phyloP scores from a whole-genome alignment of 2,797 vertebrate species.

The Allobates femoralis region DNA sequence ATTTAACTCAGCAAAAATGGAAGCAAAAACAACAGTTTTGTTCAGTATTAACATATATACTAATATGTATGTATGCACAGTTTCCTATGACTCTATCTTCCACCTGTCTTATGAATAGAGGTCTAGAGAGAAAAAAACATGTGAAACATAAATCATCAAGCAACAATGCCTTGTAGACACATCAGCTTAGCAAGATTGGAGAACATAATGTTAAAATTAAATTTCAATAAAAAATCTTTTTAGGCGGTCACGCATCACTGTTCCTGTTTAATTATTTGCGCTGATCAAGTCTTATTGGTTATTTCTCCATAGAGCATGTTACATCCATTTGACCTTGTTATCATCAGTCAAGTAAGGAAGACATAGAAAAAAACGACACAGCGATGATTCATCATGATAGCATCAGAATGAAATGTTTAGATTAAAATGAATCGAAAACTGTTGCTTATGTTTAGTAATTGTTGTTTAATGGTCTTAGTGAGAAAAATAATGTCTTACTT shows the following conservation, averaged over 20 bases:
- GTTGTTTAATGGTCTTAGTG: not conserved
- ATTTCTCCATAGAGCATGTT: slow-evolving; percentile 18
- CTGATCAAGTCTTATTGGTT: not conserved
- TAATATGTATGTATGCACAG: too few species aligned
- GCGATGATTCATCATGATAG: not conserved
- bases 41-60: too few species aligned
- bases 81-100: too few species aligned
- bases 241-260: not conserved
- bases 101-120: not conserved
- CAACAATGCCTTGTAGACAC: not conserved
- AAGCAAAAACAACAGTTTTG: too few species aligned
- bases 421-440: not conserved
- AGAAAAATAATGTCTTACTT: not conserved
- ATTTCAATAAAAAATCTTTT: slow-evolving; percentile 3
- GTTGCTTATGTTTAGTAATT: not conserved
- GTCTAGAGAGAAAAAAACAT: not conserved
- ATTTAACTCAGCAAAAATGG: not conserved
- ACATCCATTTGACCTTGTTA: slow-evolving; percentile 17
- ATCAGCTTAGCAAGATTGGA: not conserved
- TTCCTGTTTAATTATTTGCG: slow-evolving; percentile 17
- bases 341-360: not conserved
- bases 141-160: not conserved
- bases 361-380: not conserved
- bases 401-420: not conserved
- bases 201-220: not conserved